These are phyloP conservation scores for Zaprionus kolodkinae DNA, from an alignment of 1,140 invertebrate species.

Conservation along the genomic window DNA sequence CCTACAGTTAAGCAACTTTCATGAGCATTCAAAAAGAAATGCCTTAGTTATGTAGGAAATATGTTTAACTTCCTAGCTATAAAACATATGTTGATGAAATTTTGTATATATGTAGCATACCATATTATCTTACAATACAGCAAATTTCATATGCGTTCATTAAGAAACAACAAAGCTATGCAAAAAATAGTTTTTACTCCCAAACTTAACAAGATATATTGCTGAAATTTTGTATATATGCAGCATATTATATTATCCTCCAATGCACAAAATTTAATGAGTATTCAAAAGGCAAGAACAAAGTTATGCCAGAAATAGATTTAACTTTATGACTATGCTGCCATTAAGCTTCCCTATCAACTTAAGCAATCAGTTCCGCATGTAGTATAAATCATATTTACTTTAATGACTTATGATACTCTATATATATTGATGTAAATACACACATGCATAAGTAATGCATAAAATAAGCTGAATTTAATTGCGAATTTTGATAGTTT, in stretches of 20 bases:
- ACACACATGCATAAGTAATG: neutral
- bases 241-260: no score
- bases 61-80: neutral
- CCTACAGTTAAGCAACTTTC: neutral
- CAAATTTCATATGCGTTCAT: neutral
- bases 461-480: neutral
- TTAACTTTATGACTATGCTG: no score
- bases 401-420: neutral
- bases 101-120: neutral
- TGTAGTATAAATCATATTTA: neutral
- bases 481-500: neutral
- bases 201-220: neutral
- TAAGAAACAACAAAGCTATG: neutral
- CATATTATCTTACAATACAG: neutral
- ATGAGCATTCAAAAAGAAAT: neutral
- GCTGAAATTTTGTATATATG: no score
- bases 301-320: neutral
- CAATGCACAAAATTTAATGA: no score
- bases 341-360: neutral
- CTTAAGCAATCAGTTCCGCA: neutral
- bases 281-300: neutral
- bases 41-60: neutral
- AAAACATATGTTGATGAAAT: fast-evolving
- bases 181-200: neutral
- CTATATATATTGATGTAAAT: neutral